Percentiles rank a stretch among this genome's conserved stretches.
phyloP scores from a whole-genome alignment of 2,113 vertebrate genomes.

The Elgaria multicarinata region DNA sequence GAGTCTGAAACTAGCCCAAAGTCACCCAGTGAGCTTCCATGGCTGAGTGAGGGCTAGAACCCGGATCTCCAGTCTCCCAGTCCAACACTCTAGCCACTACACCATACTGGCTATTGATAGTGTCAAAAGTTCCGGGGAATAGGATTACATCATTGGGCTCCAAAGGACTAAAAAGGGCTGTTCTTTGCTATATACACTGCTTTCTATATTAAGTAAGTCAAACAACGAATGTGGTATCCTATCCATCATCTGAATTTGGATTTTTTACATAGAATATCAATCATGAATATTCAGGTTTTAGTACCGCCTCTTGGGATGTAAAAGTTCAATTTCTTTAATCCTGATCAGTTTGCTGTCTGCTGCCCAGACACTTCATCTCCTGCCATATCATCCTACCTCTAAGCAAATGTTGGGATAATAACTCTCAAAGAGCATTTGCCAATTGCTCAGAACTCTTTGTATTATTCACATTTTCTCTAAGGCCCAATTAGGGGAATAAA shows the following conservation, averaged over 20 bases:
- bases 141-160: neutral
- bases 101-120: too few species aligned
- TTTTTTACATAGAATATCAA: neutral
- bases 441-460: slow-evolving; percentile 65
- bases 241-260: neutral
- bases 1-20: too few species aligned
- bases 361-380: slow-evolving; percentile 44
- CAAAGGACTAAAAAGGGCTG: neutral
- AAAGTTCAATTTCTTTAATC: neutral
- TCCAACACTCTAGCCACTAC: too few species aligned
- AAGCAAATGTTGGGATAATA: slow-evolving; percentile 71
- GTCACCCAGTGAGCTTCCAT: too few species aligned
- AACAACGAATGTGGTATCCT: neutral
- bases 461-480: slow-evolving; percentile 72
- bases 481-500: slow-evolving; percentile 78
- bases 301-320: too few species aligned
- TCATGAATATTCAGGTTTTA: neutral
- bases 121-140: too few species aligned
- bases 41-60: too few species aligned
- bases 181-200: neutral
- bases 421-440: slow-evolving; percentile 74
- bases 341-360: slow-evolving; percentile 28
- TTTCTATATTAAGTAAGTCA: neutral
- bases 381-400: slow-evolving; percentile 50
- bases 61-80: too few species aligned